Conservation (phyloP, 2,797 vertebrate genomes). For the Dendrocincla fuliginosa region DNA sequence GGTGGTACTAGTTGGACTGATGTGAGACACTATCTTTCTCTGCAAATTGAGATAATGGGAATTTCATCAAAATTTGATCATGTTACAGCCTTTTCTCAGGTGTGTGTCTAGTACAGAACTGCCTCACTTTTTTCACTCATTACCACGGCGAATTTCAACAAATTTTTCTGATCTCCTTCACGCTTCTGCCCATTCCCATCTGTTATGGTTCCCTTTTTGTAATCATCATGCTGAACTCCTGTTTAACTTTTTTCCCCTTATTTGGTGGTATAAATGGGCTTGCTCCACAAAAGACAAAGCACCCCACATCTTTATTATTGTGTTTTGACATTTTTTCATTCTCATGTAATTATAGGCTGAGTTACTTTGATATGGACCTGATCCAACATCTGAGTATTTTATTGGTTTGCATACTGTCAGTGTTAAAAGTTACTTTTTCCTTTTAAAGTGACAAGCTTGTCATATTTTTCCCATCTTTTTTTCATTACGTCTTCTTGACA, state of each 20-base stretch:
- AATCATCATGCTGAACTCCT: background rate
- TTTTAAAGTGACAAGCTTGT: background rate
- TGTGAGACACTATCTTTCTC: background rate
- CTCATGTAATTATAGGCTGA: conserved; percentile 11
- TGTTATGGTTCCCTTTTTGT: background rate
- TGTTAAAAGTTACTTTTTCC: background rate
- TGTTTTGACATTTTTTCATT: conserved; percentile 42
- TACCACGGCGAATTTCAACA: background rate
- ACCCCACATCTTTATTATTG: background rate
- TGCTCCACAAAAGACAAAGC: background rate
- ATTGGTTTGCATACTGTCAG: background rate
- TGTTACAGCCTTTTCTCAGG: background rate
- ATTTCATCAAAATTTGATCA: background rate
- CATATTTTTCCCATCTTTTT: background rate
- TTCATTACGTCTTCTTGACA: background rate
- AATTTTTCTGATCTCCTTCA: background rate
- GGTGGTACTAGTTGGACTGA: background rate
- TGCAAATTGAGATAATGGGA: background rate
- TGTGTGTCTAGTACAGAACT: background rate
- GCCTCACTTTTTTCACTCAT: background rate
- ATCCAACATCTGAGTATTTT: conserved; percentile 20
- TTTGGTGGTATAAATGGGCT: conserved; percentile 13
- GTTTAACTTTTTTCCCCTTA: conserved; percentile 2
- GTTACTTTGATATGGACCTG: conserved; percentile 4
- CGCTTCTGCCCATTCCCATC: background rate